Conservation (phyloP, 2,113 vertebrate species). For the Ageneiosus marmoratus region DNA sequence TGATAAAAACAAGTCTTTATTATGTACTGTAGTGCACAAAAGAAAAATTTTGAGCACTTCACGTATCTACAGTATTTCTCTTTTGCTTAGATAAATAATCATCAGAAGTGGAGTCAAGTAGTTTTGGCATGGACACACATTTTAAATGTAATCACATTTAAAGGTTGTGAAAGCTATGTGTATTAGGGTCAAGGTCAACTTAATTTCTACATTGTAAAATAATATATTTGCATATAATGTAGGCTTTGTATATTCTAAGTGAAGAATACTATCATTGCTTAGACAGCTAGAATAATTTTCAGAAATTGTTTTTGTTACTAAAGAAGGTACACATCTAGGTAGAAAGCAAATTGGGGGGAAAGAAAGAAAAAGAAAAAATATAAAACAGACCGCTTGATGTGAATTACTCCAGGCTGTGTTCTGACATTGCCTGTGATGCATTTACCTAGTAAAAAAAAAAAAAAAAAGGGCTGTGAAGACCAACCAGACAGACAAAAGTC, state of each 20-base stretch:
- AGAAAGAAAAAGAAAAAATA: not conserved
- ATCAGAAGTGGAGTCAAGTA: not conserved
- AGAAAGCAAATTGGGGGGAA: not conserved
- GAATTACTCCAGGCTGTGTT: not conserved
- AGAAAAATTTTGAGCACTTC: not conserved
- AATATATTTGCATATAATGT: not conserved
- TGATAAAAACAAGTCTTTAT: not conserved
- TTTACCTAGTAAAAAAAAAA: not conserved
- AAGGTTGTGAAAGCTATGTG: too few species aligned
- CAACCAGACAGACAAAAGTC: not conserved
- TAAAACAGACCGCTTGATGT: not conserved
- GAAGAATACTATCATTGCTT: not conserved
- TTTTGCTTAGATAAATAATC: not conserved
- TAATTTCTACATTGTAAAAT: not conserved
- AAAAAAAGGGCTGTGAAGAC: not conserved
- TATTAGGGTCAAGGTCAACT: too few species aligned
- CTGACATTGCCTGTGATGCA: not conserved
- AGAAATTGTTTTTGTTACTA: too few species aligned
- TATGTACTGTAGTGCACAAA: not conserved
- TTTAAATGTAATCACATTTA: not conserved
- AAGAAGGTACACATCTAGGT: too few species aligned
- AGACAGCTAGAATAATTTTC: not conserved
- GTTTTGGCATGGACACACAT: not conserved
- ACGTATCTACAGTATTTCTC: not conserved
- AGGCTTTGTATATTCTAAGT: not conserved